Conservation (phyloP, 1,140 invertebrate genomes). For the Drosophila lacertosa region DNA sequence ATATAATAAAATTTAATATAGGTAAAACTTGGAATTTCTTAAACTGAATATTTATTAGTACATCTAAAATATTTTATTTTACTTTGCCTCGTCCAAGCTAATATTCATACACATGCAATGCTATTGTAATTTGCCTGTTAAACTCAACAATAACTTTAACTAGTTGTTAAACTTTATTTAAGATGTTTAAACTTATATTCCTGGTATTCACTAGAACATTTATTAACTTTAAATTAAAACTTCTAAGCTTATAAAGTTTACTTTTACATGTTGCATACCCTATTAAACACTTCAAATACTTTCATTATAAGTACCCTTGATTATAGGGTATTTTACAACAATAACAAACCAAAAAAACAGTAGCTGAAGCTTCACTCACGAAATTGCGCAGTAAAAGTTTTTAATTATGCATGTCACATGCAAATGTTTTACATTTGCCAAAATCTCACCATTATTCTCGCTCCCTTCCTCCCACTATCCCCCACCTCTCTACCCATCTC, state of each 20-base stretch:
- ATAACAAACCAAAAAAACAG: too few relatives aligned
- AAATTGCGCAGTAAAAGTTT: constrained; percentile 68
- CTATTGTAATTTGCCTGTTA: neutral
- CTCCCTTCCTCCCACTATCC: neutral
- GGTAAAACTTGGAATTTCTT: too few relatives aligned
- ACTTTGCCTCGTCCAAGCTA: too few relatives aligned
- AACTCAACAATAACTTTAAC: neutral
- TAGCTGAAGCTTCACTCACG: constrained; percentile 37
- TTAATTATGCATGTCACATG: constrained; percentile 74
- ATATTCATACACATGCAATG: neutral
- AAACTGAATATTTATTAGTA: too few relatives aligned
- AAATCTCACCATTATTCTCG: constrained; percentile 20
- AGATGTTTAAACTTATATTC: too few relatives aligned
- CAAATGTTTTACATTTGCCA: constrained; percentile 69
- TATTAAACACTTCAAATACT: neutral
- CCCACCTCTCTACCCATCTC: too few relatives aligned
- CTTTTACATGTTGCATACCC: too few relatives aligned
- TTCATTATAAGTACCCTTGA: neutral
- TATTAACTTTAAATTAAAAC: too few relatives aligned
- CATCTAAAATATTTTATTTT: too few relatives aligned
- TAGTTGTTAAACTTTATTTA: neutral
- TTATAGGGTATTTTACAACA: constrained; percentile 9
- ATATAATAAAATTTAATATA: too few relatives aligned
- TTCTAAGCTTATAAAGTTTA: too few relatives aligned
- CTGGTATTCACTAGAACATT: too few relatives aligned